Conservation (phyloP, 2,888 invertebrate genomes). For the Busseola fusca region DNA sequence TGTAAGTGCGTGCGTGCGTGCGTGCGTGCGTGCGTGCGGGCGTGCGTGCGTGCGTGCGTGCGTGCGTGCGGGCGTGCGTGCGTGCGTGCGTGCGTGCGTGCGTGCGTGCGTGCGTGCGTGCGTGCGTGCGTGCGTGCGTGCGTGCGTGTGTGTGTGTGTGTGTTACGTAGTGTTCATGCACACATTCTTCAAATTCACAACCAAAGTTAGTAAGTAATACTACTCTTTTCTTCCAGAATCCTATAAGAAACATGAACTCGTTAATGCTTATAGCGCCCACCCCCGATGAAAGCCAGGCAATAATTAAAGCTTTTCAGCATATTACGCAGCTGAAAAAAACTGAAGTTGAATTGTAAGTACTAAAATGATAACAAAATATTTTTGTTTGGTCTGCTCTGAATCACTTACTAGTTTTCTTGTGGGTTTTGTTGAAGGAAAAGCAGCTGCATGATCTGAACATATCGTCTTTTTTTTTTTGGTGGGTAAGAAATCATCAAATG, state of each 20-base stretch:
- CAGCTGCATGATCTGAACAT: neutral
- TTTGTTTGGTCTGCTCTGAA: neutral
- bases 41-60: too few species aligned
- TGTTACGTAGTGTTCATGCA: too few species aligned
- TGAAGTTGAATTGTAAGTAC: conserved; percentile 78
- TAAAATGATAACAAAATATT: conserved; percentile 1
- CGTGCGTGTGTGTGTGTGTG: too few species aligned
- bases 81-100: too few species aligned
- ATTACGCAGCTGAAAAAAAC: conserved; percentile 74
- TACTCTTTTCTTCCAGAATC: conserved; percentile 68
- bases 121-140: too few species aligned
- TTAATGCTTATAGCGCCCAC: conserved; percentile 73
- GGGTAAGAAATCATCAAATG: too few species aligned
- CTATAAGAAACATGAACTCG: conserved; percentile 72
- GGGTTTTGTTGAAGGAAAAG: neutral
- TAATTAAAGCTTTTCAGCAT: conserved; percentile 75
- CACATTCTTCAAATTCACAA: too few species aligned
- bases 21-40: too few species aligned
- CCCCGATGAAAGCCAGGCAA: conserved; percentile 69
- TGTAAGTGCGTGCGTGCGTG: too few species aligned
- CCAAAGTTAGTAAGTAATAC: neutral
- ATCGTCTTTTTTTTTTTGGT: neutral
- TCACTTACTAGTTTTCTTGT: neutral
- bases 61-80: too few species aligned
- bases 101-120: too few species aligned